Conservation (phyloP, 2,888 invertebrate genomes). For the Pinctada fucata region DNA sequence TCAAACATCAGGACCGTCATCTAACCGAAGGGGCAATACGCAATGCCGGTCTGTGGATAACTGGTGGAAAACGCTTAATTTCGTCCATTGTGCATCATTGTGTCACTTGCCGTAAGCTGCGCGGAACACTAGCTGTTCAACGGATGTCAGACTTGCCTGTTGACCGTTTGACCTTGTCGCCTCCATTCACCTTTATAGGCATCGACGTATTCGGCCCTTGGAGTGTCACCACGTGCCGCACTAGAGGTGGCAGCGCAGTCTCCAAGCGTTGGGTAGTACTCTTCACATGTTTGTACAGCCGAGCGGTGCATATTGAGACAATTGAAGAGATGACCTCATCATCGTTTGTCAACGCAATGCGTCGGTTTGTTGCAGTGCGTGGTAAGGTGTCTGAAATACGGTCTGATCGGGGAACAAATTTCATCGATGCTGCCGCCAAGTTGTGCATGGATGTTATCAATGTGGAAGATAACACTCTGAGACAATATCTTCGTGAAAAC, state of each 20-base stretch:
- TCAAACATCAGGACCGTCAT: too few species aligned
- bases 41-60: too few species aligned
- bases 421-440: conserved; percentile 18
- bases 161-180: too few species aligned
- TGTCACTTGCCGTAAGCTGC: conserved; percentile 41
- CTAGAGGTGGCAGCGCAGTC: too few species aligned
- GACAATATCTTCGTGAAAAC: conserved; percentile 6
- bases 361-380: conserved; percentile 27
- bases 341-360: conserved; percentile 35
- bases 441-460: background rate
- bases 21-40: too few species aligned
- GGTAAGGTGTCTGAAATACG: conserved; percentile 15
- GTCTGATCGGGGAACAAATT: conserved; percentile 36
- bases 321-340: conserved; percentile 40
- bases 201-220: too few species aligned
- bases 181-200: too few species aligned
- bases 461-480: conserved; percentile 15
- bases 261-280: conserved; percentile 46
- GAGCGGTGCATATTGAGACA: conserved; percentile 44
- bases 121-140: conserved; percentile 16
- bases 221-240: too few species aligned
- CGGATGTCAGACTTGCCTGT: conserved; percentile 36
- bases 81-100: too few species aligned
- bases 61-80: too few species aligned
- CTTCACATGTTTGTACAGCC: conserved; percentile 38